Evolutionary conservation across 2,113 vertebrate species (phyloP).

Genomic region (Ochotona curzoniae): DNA sequence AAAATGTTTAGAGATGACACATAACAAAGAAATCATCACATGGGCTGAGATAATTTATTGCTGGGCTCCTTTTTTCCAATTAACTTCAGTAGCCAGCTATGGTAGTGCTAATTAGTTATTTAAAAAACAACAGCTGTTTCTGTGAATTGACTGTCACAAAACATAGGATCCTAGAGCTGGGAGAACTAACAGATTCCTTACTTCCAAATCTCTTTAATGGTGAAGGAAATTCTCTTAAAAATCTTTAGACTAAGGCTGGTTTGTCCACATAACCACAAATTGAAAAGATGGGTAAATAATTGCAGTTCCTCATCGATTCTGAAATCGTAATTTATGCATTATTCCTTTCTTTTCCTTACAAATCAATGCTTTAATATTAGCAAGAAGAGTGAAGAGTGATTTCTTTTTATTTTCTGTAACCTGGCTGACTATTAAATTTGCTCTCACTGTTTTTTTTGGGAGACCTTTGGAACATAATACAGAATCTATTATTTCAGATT

Average conservation of each 20-base stretch:
- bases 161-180: constrained; percentile 64
- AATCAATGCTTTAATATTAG: neutral
- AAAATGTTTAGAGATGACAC: constrained; percentile 40
- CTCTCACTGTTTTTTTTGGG: constrained; percentile 40
- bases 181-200: constrained; percentile 66
- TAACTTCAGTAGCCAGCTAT: constrained; percentile 71
- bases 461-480: constrained; percentile 29
- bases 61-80: constrained; percentile 50
- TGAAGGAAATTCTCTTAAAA: constrained; percentile 56
- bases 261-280: constrained; percentile 27
- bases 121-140: constrained; percentile 80
- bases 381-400: neutral
- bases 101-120: constrained; percentile 77
- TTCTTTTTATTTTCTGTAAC: constrained; percentile 39
- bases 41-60: constrained; percentile 62
- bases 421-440: neutral
- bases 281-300: constrained; percentile 25
- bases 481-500: constrained; percentile 23
- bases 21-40: constrained; percentile 57
- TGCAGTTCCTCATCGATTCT: neutral
- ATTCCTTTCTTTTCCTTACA: neutral
- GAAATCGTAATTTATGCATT: constrained; percentile 4
- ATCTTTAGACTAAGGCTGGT: constrained; percentile 15
- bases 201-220: constrained; percentile 67
- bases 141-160: constrained; percentile 73